Evolutionary conservation across 1,140 invertebrate genomes (phyloP), one percentile per base, ranked within the genome.

Genomic region (Aphidius gifuensis): DNA sequence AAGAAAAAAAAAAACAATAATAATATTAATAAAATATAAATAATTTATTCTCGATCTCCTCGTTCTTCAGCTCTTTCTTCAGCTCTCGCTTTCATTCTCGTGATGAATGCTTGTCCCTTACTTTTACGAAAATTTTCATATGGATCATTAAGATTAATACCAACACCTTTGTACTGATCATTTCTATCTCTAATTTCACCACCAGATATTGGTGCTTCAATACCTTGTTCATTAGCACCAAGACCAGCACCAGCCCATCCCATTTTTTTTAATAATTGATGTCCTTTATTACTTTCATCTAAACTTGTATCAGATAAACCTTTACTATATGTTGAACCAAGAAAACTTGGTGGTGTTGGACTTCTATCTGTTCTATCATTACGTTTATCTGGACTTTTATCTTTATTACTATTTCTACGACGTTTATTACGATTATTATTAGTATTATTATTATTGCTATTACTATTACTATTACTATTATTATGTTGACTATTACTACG

Each of bases 41-140:
- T 16, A 5, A 47, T 46, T 73, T 66, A 80, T 62, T 80, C 77
- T 57, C 80, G 68, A 40, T 81, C 80, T 5, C 77, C 78, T 48
- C 79, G 79, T 67, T 85, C 83, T 58, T 84, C 83, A 9, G 87
- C 86, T 62, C 89, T 81, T 74, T 95, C 92, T 68, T 96, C 89
- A 16, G 92, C 92, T 75, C 94, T 85, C 32, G 93, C 92, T 77
- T 94, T 94, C 94, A 98, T 98, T 71, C 95, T 85, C 60, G 93
- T 93, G 60, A 97, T 97, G 82, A 97, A 98, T 51, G 94, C 94
- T 71, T 95, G 92, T 54, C 94, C 94, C 82, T 97, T 97, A 75
- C 91, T 96, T 80, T 98, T 98, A 61, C 96, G 86, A 81, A 97
- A 98, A 75, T 93, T 94, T 81, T 98, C 96, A 76, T 96, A 99